These are phyloP conservation scores for Atractosteus spatula DNA, from an alignment of 2,113 vertebrate genomes.

Conservation along the genomic window DNA sequence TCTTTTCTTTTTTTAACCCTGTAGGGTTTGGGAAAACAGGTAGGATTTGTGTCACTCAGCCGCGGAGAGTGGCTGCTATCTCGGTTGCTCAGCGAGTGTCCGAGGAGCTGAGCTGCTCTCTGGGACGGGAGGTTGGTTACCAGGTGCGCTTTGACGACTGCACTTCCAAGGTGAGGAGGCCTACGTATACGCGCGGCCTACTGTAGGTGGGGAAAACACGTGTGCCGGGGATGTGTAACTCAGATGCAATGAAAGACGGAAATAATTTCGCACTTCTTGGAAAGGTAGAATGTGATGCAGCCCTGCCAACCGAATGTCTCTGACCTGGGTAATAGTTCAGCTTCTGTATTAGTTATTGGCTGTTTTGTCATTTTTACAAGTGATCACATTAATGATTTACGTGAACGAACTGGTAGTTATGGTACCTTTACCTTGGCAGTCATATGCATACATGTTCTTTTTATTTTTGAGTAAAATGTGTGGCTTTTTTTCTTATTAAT, in stretches of 20 bases:
- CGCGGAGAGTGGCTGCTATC: constrained; percentile 88
- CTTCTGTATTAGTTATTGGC: too few relatives aligned
- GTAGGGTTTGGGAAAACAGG: constrained; percentile 77
- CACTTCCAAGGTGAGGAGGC: constrained; percentile 73
- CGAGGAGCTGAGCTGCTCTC: constrained; percentile 79
- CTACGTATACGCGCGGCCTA: background rate
- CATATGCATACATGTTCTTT: too few relatives aligned
- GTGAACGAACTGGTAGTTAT: too few relatives aligned
- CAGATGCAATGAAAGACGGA: background rate
- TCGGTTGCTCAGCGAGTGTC: constrained; percentile 90
- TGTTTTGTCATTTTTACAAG: too few relatives aligned
- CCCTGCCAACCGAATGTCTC: too few relatives aligned
- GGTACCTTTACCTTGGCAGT: too few relatives aligned
- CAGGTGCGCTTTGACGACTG: constrained; percentile 97
- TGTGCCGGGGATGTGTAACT: background rate
- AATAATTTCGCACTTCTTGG: too few relatives aligned
- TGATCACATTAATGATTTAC: too few relatives aligned
- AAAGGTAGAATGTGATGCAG: too few relatives aligned
- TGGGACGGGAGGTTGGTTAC: constrained; percentile 84
- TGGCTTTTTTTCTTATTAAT: too few relatives aligned
- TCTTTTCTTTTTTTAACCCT: background rate
- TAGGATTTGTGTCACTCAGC: constrained; percentile 85
- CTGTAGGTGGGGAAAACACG: background rate
- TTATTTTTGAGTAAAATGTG: too few relatives aligned
- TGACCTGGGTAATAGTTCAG: too few relatives aligned